Percentiles rank a stretch among this genome's conserved stretches.
These are phyloP conservation scores for Oreortyx pictus DNA, from an alignment of 2,797 vertebrate genomes.

Conservation along the genomic window DNA sequence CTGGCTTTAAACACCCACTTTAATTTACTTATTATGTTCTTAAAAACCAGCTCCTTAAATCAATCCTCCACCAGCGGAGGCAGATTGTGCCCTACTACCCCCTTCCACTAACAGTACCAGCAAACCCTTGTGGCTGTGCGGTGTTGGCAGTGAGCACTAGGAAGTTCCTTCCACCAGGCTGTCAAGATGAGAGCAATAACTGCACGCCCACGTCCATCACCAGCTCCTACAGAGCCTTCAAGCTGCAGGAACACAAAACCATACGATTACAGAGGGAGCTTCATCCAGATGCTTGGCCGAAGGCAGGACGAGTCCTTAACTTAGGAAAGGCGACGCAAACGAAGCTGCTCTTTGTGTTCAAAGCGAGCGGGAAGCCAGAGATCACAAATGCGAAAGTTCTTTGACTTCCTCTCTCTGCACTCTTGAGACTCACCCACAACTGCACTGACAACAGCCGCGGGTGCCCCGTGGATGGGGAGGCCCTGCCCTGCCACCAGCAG, in stretches of 20 bases:
- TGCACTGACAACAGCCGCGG: slow-evolving; percentile 21
- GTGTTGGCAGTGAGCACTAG: not conserved
- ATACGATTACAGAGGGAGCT: not conserved
- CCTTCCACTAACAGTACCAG: not conserved
- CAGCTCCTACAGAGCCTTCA: rapidly evolving
- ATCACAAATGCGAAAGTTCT: not conserved
- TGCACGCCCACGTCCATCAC: not conserved
- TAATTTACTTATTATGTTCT: not conserved
- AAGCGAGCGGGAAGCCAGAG: not conserved
- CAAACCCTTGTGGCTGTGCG: not conserved
- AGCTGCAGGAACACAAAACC: not conserved
- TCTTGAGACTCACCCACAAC: slow-evolving; percentile 39
- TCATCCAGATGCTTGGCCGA: not conserved
- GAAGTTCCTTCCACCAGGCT: slow-evolving; percentile 31
- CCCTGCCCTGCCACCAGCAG: not conserved
- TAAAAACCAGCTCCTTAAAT: not conserved
- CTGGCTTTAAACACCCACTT: not conserved
- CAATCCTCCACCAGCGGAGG: not conserved
- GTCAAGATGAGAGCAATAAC: not conserved
- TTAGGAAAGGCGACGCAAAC: not conserved
- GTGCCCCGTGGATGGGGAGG: not conserved
- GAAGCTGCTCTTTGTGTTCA: not conserved
- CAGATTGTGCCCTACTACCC: not conserved
- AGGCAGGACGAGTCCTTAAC: rapidly evolving
- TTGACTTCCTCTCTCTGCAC: slow-evolving; percentile 51